Conservation (phyloP, 1,140 invertebrate species). For the Pomacea maculata region DNA sequence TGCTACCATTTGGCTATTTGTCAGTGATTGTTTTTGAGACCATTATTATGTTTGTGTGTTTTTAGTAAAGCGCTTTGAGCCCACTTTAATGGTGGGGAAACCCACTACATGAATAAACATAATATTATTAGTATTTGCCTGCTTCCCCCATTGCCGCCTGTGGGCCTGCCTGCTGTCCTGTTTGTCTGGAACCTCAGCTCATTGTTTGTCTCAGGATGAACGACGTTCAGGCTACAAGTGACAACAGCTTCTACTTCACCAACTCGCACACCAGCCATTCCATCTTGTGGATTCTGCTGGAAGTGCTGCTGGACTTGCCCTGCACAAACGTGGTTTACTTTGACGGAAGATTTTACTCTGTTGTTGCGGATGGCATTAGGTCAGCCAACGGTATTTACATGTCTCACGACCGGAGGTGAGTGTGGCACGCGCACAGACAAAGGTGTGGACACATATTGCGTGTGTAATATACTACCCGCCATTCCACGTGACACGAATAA, state of each 20-base stretch:
- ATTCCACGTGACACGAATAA: too few species aligned
- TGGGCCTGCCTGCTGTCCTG: too few species aligned
- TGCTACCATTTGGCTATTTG: too few species aligned
- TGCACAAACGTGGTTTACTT: conserved; percentile 36
- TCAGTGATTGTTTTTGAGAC: too few species aligned
- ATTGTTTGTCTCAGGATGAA: conserved; percentile 31
- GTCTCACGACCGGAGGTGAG: background rate
- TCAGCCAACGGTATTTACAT: background rate
- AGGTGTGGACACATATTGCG: too few species aligned
- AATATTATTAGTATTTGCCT: too few species aligned
- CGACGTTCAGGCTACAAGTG: conserved; percentile 43
- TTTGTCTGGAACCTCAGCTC: too few species aligned
- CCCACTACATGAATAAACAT: too few species aligned
- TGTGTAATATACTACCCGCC: background rate
- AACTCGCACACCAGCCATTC: background rate
- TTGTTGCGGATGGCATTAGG: conserved; percentile 34
- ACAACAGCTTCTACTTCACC: conserved; percentile 49
- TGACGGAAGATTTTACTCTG: conserved; percentile 32
- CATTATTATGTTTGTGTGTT: too few species aligned
- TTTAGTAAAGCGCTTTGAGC: too few species aligned
- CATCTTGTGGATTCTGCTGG: background rate
- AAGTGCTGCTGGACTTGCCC: background rate
- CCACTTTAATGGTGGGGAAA: too few species aligned
- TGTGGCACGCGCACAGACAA: background rate
- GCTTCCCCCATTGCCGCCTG: too few species aligned